Evolutionary conservation across 2,113 vertebrate genomes (phyloP), one percentile per base, ranked within the genome.

Genomic region (Myiozetetes cayanensis): DNA sequence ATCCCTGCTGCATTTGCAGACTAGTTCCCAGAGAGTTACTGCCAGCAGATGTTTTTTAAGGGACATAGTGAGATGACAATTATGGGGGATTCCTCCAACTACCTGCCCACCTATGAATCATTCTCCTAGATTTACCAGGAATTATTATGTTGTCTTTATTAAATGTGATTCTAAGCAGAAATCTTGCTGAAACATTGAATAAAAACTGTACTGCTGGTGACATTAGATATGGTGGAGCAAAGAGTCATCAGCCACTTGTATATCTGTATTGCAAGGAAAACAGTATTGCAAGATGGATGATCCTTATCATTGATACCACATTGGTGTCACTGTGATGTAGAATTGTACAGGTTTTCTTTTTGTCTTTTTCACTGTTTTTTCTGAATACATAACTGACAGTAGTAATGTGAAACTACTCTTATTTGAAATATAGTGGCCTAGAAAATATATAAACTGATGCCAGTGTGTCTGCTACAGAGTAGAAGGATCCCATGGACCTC

Each of bases 381-480:
- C 74, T 79, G 53, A 87, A 55, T 65, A 71, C 47, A 56, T 73
- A 58, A 68, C 39, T 85, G 87, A 72, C 56, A 83, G 49, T 13
- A 93, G 41, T 65, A 72, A 79, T 49, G 75, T 15, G 39, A 89
- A 91, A 50, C 61, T 65, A 21, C 14, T 81, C 44, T 71, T 87
- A 53, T 91, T 76, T 76, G 46, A 85, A 95, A 93, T 1, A 2
- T 21, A 83, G 63, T 68, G 75, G 67, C 33, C 76, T 84, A 77
- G 76, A 91, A 95, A 94, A 91, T 31, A 77, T 2, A 74, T 77
- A 89, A 92, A 94, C 67, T 70, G 82, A 96, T 91, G 78, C 53
- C 78, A 76, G 28, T 33, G n/a, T n/a, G 62, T 56, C 74, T 91
- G 49, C 74, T 76, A 49, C 71, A 70, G 66, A 82, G 62, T 7